These are phyloP conservation scores for Rhinolophus ferrumequinum DNA, from an alignment of 2,113 vertebrate species.

Conservation along the genomic window DNA sequence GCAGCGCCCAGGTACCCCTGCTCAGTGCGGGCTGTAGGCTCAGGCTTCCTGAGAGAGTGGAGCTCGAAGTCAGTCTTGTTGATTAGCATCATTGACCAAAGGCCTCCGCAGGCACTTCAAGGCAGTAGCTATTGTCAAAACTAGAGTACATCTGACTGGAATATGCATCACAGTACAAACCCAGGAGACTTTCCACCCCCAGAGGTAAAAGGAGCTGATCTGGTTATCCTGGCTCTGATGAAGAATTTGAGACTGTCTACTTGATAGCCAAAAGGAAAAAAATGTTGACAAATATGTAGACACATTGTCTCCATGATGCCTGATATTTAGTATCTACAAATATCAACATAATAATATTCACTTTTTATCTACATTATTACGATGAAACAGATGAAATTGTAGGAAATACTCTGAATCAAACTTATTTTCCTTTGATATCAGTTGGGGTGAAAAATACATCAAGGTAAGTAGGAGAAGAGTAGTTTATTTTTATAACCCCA, in stretches of 20 bases:
- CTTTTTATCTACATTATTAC: background rate
- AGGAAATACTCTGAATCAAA: background rate
- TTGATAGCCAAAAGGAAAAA: background rate
- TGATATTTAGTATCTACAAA: background rate
- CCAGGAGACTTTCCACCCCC: too few species aligned
- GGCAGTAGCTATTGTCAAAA: background rate
- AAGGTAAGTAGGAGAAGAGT: background rate
- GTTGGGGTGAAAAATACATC: background rate
- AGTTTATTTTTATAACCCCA: background rate
- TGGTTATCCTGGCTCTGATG: background rate
- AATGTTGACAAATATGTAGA: background rate
- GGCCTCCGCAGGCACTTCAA: background rate
- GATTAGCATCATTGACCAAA: background rate
- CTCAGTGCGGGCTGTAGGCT: accelerated
- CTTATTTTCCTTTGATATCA: background rate
- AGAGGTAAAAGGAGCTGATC: background rate
- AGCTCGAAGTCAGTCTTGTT: background rate
- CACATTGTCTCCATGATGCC: background rate
- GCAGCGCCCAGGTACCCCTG: background rate
- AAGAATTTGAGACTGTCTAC: background rate
- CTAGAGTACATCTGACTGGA: background rate
- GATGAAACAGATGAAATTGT: background rate
- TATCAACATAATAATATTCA: background rate
- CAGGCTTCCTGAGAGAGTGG: background rate
- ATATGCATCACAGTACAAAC: background rate